Base-by-base conservation (phyloP, 2,888 invertebrate genomes). In the Nomada hirtipes region DNA sequence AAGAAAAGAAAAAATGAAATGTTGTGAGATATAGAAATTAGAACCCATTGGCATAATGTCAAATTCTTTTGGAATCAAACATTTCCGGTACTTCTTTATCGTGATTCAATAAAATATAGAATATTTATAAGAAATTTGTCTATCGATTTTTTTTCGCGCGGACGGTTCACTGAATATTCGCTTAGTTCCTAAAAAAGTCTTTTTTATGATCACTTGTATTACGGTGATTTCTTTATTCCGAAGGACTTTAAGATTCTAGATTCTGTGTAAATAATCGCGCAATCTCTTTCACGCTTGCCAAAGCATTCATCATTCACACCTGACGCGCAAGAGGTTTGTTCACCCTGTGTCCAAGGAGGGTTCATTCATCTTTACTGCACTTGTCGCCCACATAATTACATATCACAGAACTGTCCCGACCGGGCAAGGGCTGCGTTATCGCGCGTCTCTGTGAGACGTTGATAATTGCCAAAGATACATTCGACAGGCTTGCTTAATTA, bases 371-470 rank as follows among this genome's bases (percentile, higher is more conserved):
- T 70, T 70, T 60, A 11, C 69, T 20, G 59, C 60, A 60, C 70
- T 70, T 59, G 70, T 70, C 70, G 59, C 70, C 60, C 50, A 50
- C 70, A 81, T 80, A 86, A 86, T 86, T 82, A 86, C 72, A 72
- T 73, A 72, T 84, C 79, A 68, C 29, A 50, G 53, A 61, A 75
- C 55, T 71, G 72, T 85, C 53, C 65, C 59, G 77, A 72, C 36
- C 50, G 29, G 44, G 2, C 20, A 36, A 29, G 52, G 64, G 50
- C 44, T 53, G 57, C 64, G 55, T 71, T 82, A 79, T 72, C 67
- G 52, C 59, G 26, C n/a, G 23, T 63, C 76, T 42, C 29, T 15
- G 44, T 15, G 55, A 63, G 57, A 20, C 53, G 29, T 23, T 65
- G 65, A 70, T 76, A 79, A 78, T 76, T 76, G 71, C 65, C 52